Evolutionary conservation across 1,140 invertebrate genomes (phyloP), one percentile per base, ranked within the genome.

Genomic region (Drosophila ohnishii): DNA sequence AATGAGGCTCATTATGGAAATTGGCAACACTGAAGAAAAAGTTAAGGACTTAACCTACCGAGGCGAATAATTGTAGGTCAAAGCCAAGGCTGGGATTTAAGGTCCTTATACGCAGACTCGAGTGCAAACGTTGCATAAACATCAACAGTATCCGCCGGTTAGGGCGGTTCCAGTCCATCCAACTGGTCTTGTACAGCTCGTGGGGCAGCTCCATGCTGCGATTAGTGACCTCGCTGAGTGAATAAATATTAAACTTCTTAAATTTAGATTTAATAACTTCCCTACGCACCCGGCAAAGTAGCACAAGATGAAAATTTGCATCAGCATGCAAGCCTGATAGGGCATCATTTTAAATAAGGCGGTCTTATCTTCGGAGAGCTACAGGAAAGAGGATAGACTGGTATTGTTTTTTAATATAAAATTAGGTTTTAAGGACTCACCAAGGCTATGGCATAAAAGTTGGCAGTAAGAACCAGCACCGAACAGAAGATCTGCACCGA

Each of bases 391-490:
- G 13, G 1, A 39, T 8, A 0, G 2, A 22, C 2, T 1, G 28
- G 0, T 2, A 22, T 30, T 11, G 1, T 10, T n/a, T 30, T 50
- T 0, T 7, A 19, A 7, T 16, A 16, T 6, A 16, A 16, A 30
- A 10, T 3, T 3, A 6, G 1, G 4, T 50, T 7, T 16, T 16
- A 10, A 47, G 13, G 13, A 80, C 80, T 62, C 16, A 89, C 85
- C 78, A 82, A 14, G 0, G 90, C 80, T 28, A 91, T 78, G 30
- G 75, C 78, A 82, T 91, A 91, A 16, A 91, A 91, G 39, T 91
- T 91, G n/a, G 86, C 74, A 1, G 87, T 85, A 6, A 91, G 32
- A 8, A 91, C 90, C 30, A 91, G 47, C 8, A 91, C 76, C 0
- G 90, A 90, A 42, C 83, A 88, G 6, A 85, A 75, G 25, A 91